These are phyloP conservation scores for Lepidothrix coronata DNA, from an alignment of 2,113 vertebrate genomes.

Conservation along the genomic window DNA sequence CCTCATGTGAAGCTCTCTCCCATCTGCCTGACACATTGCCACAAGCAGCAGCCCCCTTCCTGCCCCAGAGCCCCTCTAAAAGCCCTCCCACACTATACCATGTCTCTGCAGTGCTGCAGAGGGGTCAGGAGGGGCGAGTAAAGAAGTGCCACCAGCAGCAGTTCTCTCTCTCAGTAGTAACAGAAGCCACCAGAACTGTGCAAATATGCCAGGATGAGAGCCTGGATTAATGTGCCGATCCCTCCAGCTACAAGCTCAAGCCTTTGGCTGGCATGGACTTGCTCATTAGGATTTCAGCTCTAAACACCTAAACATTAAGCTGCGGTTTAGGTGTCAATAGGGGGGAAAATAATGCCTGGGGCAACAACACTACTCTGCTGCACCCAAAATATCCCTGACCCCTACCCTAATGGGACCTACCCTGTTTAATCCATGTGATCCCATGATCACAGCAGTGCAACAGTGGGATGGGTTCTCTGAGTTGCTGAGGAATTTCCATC, in stretches of 20 bases:
- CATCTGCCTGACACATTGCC: not conserved
- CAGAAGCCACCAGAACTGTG: not conserved
- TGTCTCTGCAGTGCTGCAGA: not conserved
- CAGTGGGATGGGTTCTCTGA: not conserved
- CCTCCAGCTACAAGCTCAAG: not conserved
- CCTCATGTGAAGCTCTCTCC: not conserved
- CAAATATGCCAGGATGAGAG: not conserved
- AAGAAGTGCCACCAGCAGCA: not conserved
- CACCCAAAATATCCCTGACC: not conserved
- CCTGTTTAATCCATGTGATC: not conserved
- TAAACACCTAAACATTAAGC: not conserved
- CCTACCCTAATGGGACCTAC: not conserved
- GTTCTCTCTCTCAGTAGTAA: not conserved
- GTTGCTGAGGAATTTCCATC: not conserved
- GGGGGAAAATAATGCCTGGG: not conserved
- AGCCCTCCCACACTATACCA: not conserved
- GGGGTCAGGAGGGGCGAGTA: not conserved
- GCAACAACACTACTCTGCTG: not conserved
- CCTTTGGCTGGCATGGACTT: not conserved
- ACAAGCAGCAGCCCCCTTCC: not conserved
- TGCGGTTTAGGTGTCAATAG: not conserved
- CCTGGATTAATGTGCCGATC: not conserved
- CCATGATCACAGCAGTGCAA: not conserved
- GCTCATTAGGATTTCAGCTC: not conserved
- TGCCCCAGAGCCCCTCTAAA: not conserved